Conservation (phyloP, 2,888 invertebrate genomes). For the Ypsolopha scabrella region DNA sequence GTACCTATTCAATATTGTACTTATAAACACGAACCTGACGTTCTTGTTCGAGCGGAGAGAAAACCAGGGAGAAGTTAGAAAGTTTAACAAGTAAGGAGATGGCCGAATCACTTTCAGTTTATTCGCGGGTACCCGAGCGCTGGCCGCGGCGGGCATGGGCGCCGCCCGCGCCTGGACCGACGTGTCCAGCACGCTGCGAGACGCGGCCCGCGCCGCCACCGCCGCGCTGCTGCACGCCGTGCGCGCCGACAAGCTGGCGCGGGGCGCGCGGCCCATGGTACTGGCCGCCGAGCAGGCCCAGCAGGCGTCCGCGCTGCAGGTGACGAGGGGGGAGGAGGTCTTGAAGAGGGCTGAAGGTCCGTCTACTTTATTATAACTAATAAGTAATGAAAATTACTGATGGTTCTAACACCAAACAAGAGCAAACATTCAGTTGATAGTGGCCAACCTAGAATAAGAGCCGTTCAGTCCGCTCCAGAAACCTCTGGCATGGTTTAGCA, state of each 20-base stretch:
- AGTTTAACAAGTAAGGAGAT: constrained; percentile 6
- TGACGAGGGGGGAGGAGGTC: constrained; percentile 58
- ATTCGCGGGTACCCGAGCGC: constrained; percentile 77
- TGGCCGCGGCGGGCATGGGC: constrained; percentile 78
- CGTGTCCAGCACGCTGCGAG: constrained; percentile 67
- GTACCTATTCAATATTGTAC: too few relatives aligned
- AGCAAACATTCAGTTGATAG: too few relatives aligned
- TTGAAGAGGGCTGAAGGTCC: constrained; percentile 43
- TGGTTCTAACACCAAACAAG: neutral
- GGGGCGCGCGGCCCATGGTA: constrained; percentile 48
- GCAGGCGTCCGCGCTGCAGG: constrained; percentile 65
- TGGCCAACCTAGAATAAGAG: too few relatives aligned
- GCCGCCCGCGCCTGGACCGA: constrained; percentile 73
- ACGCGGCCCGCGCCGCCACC: constrained; percentile 42
- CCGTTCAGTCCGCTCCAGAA: too few relatives aligned
- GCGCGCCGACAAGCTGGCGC: constrained; percentile 18
- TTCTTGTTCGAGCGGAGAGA: too few relatives aligned
- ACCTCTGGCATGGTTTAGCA: too few relatives aligned
- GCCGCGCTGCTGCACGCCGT: constrained; percentile 30
- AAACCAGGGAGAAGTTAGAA: too few relatives aligned
- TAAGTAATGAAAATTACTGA: neutral
- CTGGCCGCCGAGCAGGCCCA: constrained; percentile 63
- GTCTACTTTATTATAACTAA: constrained; percentile 4
- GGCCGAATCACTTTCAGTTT: constrained; percentile 38
- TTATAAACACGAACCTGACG: too few relatives aligned